A percentile compares a stretch with the other conserved stretches of the same genome.
These are phyloP conservation scores for Leptopilina drosophilae DNA, from an alignment of 2,888 invertebrate genomes.

Conservation along the genomic window DNA sequence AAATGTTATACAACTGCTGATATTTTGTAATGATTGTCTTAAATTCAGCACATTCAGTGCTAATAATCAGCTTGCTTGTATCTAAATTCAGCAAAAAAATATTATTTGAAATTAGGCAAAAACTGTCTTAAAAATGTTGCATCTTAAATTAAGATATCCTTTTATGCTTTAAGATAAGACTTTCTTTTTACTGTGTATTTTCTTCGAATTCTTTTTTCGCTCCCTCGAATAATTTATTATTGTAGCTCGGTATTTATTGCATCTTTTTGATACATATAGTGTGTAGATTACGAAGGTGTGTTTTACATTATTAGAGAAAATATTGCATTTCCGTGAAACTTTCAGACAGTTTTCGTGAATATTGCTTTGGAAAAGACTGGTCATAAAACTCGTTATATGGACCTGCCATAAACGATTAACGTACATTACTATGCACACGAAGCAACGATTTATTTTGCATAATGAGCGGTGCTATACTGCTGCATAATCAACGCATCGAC, in stretches of 20 bases:
- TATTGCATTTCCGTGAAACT: constrained; percentile 9
- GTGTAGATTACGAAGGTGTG: neutral
- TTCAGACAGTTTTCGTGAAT: neutral
- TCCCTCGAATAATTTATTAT: neutral
- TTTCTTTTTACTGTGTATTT: no score
- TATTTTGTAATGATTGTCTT: no score
- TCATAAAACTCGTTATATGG: constrained; percentile 36
- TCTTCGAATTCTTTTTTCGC: no score
- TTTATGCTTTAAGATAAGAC: no score
- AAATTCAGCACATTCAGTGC: no score
- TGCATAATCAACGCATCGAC: constrained; percentile 18
- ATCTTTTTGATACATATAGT: neutral
- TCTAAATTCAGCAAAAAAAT: no score
- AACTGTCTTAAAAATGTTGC: no score
- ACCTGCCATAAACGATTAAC: constrained; percentile 20
- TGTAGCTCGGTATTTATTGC: constrained; percentile 3
- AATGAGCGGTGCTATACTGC: constrained; percentile 19
- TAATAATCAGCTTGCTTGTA: no score
- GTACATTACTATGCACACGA: constrained; percentile 17
- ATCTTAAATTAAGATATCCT: no score
- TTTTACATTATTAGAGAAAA: neutral
- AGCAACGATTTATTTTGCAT: constrained; percentile 20
- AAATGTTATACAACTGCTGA: no score
- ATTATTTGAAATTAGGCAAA: no score
- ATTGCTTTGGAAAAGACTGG: neutral